Conservation (phyloP, 1,140 invertebrate genomes). For the Cyrtorhinus lividipennis region DNA sequence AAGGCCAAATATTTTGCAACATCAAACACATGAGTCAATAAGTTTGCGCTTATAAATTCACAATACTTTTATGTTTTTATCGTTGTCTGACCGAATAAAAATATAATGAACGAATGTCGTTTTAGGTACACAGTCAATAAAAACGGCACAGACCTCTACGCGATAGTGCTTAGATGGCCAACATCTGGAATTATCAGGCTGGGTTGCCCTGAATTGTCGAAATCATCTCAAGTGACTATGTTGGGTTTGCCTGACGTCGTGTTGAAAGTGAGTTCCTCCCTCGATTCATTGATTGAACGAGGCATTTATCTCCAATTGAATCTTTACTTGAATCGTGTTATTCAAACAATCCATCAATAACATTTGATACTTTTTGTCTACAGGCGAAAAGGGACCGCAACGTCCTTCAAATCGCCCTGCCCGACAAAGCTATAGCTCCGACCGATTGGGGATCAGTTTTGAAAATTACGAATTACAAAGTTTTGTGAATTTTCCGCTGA, state of each 20-base stretch:
- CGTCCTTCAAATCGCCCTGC: neutral
- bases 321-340: no score
- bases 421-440: neutral
- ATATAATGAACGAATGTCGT: no score
- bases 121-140: constrained; percentile 18
- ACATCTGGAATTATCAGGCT: constrained; percentile 4
- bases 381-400: neutral
- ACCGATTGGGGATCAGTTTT: neutral
- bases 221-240: constrained; percentile 12
- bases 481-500: no score
- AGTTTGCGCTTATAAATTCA: no score
- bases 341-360: no score
- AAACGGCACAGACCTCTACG: constrained; percentile 9
- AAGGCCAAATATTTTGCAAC: no score
- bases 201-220: constrained; percentile 10
- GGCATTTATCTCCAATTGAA: no score
- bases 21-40: no score
- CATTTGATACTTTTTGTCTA: neutral
- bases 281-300: no score
- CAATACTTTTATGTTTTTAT: no score
- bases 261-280: neutral
- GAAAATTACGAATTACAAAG: neutral
- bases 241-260: neutral
- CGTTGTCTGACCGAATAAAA: no score
- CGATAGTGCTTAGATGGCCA: constrained; percentile 16